Conservation (phyloP, 37 sponge, comb jelly and placozoan genomes). For the Aphrocallistes beatrix region DNA sequence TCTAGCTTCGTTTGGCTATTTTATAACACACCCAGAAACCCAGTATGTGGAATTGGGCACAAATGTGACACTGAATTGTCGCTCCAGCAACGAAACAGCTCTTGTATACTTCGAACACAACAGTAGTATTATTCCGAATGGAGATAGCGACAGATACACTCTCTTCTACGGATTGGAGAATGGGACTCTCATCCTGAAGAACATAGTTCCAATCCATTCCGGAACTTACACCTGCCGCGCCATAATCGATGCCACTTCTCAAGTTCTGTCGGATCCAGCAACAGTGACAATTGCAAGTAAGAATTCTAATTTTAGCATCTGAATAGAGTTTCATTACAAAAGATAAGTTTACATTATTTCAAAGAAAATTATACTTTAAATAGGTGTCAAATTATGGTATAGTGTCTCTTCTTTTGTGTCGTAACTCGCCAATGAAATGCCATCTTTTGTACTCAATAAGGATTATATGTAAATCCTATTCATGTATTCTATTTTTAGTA, state of each 20-base stretch:
- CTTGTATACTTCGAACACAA: neutral
- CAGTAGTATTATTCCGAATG: neutral
- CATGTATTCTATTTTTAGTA: too few species aligned
- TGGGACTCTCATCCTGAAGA: neutral
- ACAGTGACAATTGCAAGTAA: neutral
- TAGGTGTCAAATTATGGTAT: too few species aligned
- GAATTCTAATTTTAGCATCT: too few species aligned
- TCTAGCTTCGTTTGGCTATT: neutral
- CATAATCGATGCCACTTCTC: neutral
- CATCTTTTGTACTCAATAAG: too few species aligned
- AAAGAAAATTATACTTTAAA: too few species aligned
- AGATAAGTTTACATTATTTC: too few species aligned
- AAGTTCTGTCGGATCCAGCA: neutral
- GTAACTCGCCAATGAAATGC: too few species aligned
- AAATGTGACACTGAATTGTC: constrained; percentile 12
- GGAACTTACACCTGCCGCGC: neutral
- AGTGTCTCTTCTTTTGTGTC: too few species aligned
- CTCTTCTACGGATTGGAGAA: neutral
- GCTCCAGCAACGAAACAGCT: neutral
- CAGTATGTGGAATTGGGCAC: neutral
- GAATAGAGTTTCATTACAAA: too few species aligned
- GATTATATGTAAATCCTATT: too few species aligned
- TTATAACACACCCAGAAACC: neutral
- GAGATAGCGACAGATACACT: neutral
- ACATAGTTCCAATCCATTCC: neutral